Conservation (phyloP, 2,888 invertebrate species). For the Brenthis daphne region DNA sequence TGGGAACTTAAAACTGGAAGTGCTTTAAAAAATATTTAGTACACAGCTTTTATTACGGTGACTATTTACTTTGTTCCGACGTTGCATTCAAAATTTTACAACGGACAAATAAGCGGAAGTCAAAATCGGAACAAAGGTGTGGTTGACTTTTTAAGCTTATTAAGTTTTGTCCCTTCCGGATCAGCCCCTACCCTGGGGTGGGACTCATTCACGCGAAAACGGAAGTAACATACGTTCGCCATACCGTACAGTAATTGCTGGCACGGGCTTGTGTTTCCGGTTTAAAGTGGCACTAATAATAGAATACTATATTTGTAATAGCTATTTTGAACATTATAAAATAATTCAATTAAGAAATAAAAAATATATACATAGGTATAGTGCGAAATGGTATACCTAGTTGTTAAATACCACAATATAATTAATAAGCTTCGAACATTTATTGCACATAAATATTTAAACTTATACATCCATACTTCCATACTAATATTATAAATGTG, state of each 20-base stretch:
- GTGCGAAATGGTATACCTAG: too few species aligned
- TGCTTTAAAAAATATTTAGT: neutral
- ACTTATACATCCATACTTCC: too few species aligned
- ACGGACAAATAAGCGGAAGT: constrained; percentile 59
- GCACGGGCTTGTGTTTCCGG: constrained; percentile 76
- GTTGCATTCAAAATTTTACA: constrained; percentile 36
- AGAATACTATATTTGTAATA: constrained; percentile 37
- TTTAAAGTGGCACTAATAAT: constrained; percentile 52
- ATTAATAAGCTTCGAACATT: too few species aligned
- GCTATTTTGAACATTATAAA: neutral
- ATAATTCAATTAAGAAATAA: constrained; percentile 30
- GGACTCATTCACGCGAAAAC: constrained; percentile 69
- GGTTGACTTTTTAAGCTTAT: constrained; percentile 72
- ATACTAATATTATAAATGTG: too few species aligned
- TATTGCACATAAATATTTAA: too few species aligned
- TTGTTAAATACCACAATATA: too few species aligned
- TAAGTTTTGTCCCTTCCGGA: constrained; percentile 75
- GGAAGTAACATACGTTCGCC: constrained; percentile 78
- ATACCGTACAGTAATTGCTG: constrained; percentile 71
- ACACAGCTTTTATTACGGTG: constrained; percentile 15
- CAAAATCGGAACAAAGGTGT: constrained; percentile 61
- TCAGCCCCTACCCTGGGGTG: constrained; percentile 71
- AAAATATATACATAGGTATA: constrained; percentile 34
- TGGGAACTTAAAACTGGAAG: constrained; percentile 18
- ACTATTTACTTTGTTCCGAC: constrained; percentile 24